phyloP scores from a whole-genome alignment of 2,888 invertebrate genomes.

The Calephelis perditalis region DNA sequence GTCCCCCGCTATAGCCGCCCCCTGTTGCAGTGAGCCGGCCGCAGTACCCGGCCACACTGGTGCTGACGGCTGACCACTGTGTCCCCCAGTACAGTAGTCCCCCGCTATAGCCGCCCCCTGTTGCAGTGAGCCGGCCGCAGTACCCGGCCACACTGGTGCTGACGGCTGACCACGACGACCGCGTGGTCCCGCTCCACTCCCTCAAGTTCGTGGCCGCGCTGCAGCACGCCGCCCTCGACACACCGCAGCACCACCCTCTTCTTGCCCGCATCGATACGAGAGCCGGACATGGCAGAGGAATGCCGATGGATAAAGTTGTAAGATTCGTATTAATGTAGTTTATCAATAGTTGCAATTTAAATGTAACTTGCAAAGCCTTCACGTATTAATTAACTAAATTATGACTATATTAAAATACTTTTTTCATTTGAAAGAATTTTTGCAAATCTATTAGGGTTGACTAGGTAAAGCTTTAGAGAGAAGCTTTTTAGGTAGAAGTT shows the following conservation, averaged over 20 bases:
- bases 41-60: conserved; percentile 94
- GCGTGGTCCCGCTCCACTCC: conserved; percentile 98
- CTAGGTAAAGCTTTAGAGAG: not conserved
- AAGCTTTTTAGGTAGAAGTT: too few species aligned
- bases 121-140: conserved; percentile 63
- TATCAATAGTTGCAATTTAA: too few species aligned
- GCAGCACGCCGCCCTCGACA: conserved; percentile 82
- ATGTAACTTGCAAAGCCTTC: too few species aligned
- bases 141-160: conserved; percentile 95
- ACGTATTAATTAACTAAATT: too few species aligned
- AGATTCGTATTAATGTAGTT: conserved; percentile 34
- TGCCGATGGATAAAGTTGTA: conserved; percentile 95
- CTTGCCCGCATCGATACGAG: conserved; percentile 95
- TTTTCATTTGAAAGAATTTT: too few species aligned
- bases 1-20: not conserved
- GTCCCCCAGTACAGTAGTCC: conserved; percentile 91
- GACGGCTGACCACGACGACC: conserved; percentile 99
- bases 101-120: conserved; percentile 44
- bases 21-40: conserved; percentile 38
- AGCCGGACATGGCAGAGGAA: conserved; percentile 98
- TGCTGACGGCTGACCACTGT: conserved; percentile 98
- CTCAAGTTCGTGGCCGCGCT: conserved; percentile 95
- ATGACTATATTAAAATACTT: too few species aligned
- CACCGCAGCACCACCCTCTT: conserved; percentile 86
- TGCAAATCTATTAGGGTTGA: not conserved